Percentiles rank a stretch among this genome's conserved stretches.
These are phyloP conservation scores for Synanthedon vespiformis DNA, from an alignment of 2,888 invertebrate species.

Conservation along the genomic window DNA sequence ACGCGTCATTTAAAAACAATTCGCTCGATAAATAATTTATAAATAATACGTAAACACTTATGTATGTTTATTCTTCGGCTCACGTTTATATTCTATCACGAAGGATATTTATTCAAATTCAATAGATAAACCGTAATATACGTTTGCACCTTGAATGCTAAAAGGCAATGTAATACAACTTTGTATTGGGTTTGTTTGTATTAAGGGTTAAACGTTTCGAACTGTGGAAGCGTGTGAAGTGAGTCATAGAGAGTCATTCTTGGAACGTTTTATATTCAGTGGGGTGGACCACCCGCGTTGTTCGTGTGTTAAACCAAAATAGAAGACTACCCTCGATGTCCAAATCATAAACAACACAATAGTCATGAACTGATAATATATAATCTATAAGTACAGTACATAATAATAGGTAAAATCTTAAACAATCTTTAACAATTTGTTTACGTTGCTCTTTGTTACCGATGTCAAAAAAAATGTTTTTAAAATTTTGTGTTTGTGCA, in stretches of 20 bases:
- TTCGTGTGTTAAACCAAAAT: slow-evolving; percentile 16
- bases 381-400: no score
- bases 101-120: not conserved
- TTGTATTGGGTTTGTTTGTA: not conserved
- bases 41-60: not conserved
- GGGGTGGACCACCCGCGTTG: slow-evolving; percentile 55
- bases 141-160: not conserved
- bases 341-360: no score
- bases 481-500: no score
- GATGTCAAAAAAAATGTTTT: no score
- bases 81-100: not conserved
- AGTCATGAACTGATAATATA: no score
- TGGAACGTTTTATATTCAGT: slow-evolving; percentile 50
- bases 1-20: not conserved
- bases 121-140: not conserved
- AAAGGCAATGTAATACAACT: not conserved
- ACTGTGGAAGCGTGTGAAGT: slow-evolving; percentile 1
- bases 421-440: no score
- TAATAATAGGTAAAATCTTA: no score
- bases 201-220: not conserved
- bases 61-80: not conserved
- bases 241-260: slow-evolving; percentile 17
- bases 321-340: no score
- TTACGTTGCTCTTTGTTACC: no score
- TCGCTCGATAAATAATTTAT: not conserved